Evolutionary conservation across 2,888 invertebrate genomes (phyloP).

Genomic region (Dorcus parallelipipedus): DNA sequence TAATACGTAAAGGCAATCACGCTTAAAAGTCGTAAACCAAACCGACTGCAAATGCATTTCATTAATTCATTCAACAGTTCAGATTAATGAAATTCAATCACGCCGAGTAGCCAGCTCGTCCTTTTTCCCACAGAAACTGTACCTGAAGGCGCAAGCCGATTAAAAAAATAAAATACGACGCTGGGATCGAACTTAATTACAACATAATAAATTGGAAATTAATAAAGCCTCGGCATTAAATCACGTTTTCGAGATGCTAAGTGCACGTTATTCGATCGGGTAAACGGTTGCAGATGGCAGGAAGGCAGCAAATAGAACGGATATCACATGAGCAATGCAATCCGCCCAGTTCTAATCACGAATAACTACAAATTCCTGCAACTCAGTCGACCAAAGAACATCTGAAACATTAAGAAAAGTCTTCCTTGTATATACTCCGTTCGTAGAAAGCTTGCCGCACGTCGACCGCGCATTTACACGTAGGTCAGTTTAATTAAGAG

Average conservation of each 20-base stretch:
- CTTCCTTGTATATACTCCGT: conserved; percentile 24
- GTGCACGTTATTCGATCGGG: neutral
- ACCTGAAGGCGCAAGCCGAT: neutral
- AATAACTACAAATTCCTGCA: conserved; percentile 41
- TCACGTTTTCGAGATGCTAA: neutral
- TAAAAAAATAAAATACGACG: neutral
- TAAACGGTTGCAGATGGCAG: neutral
- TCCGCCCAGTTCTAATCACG: conserved; percentile 45
- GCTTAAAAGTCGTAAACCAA: too few species aligned
- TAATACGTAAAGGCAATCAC: too few species aligned
- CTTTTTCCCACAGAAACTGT: too few species aligned
- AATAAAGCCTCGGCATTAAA: neutral
- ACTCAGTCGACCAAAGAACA: conserved; percentile 38
- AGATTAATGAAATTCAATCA: too few species aligned
- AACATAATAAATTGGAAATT: conserved; percentile 2
- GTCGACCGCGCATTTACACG: conserved; percentile 7
- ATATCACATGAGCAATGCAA: conserved; percentile 28
- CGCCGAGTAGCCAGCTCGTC: too few species aligned
- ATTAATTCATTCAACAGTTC: too few species aligned
- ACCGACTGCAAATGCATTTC: too few species aligned
- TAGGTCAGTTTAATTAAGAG: conserved; percentile 9
- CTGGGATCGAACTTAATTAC: neutral
- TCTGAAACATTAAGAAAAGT: conserved; percentile 28
- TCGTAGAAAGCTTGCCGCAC: conserved; percentile 14
- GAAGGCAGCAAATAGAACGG: conserved; percentile 2